Base-by-base conservation (phyloP, 2,888 invertebrate species). In the Lasioglossum leucozonium region DNA sequence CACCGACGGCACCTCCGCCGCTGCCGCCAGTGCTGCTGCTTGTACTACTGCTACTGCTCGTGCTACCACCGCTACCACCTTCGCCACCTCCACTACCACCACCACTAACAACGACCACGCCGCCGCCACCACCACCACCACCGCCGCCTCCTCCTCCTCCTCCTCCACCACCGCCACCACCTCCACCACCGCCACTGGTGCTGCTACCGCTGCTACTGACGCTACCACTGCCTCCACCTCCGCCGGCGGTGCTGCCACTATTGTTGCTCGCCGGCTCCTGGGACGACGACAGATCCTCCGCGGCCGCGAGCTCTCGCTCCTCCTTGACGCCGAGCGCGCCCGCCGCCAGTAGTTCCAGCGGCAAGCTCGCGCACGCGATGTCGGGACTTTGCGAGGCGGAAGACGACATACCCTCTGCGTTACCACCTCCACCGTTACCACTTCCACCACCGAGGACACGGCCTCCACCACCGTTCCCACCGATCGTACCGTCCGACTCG, bases 141-240 rank as follows among this genome's bases (percentile, higher is more conserved):
- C 95, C 77, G 30, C 90, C 87, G 79, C 88, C 87, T 95, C 95
- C 95, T 95, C 96, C 87, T 79, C 89, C 87, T 83, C 91, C 95
- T 78, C 90, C 82, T 83, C 90, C 87, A 79, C 89, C 88, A 94
- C 95, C 95, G 95, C 96, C 86, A 79, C 92, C 88, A 82, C 92
- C 90, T 96, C 95, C 92, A 94, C 95, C 95, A 93, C 92, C 90
- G 87, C 91, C 91, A 84, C 90, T 89, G 95, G 51, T 26, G 81
- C 90, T 82, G 84, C 90, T 86, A 82, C 89, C 87, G 95, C 95
- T 95, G 95, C 96, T 86, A 81, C 92, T 88, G 83, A 92, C 90
- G 86, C 96, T 95, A 95, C 96, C 92, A 95, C 92, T 95, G 95
- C 96, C 95, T 95, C 95, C 95, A 95, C 95, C 95, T 96, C 95